A percentile compares a stretch with the other conserved stretches of the same genome.
Conservation (phyloP, 2,797 vertebrate species). For the Lepus townsendii region DNA sequence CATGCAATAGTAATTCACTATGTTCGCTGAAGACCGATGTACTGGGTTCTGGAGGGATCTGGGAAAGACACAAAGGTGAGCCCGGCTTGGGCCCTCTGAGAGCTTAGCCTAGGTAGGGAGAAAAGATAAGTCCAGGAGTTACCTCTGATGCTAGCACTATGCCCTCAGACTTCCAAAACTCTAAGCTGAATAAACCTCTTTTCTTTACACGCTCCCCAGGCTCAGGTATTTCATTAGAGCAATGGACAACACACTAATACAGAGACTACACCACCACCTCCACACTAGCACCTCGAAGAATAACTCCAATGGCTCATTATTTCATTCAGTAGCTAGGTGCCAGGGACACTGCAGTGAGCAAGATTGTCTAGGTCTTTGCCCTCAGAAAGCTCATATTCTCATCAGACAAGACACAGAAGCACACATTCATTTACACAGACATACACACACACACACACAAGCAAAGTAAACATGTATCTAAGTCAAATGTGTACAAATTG, state of each 20-base stretch:
- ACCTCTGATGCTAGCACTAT: background rate
- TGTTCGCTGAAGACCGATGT: background rate
- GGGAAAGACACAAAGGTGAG: slow-evolving; percentile 34
- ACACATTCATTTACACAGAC: background rate
- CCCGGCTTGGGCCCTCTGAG: background rate
- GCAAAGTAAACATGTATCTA: background rate
- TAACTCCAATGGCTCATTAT: background rate
- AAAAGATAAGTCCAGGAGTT: background rate
- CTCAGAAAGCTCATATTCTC: slow-evolving; percentile 38
- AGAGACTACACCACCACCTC: background rate
- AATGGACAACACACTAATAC: background rate
- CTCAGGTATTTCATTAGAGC: background rate
- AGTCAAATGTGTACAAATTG: slow-evolving; percentile 33
- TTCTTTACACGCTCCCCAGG: background rate
- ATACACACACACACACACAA: background rate
- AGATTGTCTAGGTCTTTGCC: background rate
- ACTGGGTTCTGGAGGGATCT: background rate
- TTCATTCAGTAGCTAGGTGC: background rate
- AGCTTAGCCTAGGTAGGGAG: background rate
- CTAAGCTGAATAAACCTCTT: background rate
- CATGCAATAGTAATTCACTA: background rate
- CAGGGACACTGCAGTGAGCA: background rate
- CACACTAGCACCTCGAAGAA: slow-evolving; percentile 28
- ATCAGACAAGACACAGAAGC: background rate
- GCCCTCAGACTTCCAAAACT: background rate